Percentiles rank a stretch among this genome's conserved stretches.
Evolutionary conservation across 1,140 invertebrate species (phyloP).

Genomic region (Nixonia krombeini): DNA sequence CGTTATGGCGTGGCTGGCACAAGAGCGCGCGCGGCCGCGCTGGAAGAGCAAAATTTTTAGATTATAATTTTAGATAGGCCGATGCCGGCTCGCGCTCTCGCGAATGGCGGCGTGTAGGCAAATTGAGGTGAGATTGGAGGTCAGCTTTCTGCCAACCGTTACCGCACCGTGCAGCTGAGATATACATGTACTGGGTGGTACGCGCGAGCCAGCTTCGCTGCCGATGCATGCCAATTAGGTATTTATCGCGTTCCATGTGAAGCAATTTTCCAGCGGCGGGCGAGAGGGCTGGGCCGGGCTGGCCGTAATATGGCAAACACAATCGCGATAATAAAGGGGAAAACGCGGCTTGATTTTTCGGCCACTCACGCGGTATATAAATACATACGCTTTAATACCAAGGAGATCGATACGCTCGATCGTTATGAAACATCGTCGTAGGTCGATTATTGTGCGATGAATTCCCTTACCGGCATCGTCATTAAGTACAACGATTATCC

Average conservation of each 20-base stretch:
- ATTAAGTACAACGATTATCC: constrained; percentile 45
- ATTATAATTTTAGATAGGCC: constrained; percentile 73
- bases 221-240: constrained; percentile 43
- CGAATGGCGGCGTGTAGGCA: constrained; percentile 71
- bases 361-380: constrained; percentile 34
- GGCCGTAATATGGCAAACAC: constrained; percentile 30
- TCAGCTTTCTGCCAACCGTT: constrained; percentile 61
- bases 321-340: constrained; percentile 36
- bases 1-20: constrained; percentile 23
- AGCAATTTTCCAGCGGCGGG: constrained; percentile 2
- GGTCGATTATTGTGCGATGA: constrained; percentile 46
- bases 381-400: constrained; percentile 23
- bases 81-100: constrained; percentile 49
- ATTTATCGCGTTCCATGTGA: constrained; percentile 30
- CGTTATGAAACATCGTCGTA: constrained; percentile 46
- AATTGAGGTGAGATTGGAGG: constrained; percentile 73
- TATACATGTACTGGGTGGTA: constrained; percentile 48
- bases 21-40: not conserved
- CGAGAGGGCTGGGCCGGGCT: constrained; percentile 7
- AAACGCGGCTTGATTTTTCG: constrained; percentile 40
- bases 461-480: constrained; percentile 38
- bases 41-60: constrained; percentile 60
- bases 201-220: constrained; percentile 15
- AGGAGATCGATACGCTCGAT: constrained; percentile 18
- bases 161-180: constrained; percentile 39